Evolutionary conservation across 1,140 invertebrate species (phyloP).

Genomic region (Dysdera silvatica): DNA sequence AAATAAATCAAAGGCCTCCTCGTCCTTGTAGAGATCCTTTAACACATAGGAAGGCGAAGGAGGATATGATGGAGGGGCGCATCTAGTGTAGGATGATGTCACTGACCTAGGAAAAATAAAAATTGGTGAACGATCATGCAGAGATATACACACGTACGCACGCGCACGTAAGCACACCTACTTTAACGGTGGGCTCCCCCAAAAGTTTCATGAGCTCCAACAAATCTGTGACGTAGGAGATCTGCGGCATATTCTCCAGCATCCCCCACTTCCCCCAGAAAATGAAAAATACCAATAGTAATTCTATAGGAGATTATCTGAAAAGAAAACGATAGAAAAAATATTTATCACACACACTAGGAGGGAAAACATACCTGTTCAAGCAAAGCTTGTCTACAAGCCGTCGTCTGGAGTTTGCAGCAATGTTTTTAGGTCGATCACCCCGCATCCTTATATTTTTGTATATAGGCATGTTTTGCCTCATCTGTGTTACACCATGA

Average conservation of each 20-base stretch:
- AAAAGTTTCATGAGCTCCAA: not conserved
- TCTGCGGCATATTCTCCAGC: not conserved
- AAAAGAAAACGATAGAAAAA: too few species aligned
- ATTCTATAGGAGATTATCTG: not conserved
- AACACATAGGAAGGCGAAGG: too few species aligned
- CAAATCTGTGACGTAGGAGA: not conserved
- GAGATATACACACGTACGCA: too few species aligned
- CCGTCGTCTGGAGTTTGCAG: slow-evolving; percentile 38
- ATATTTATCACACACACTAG: too few species aligned
- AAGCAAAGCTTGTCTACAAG: too few species aligned
- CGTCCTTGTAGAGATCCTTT: too few species aligned
- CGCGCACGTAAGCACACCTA: too few species aligned
- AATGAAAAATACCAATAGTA: not conserved
- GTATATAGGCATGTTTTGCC: slow-evolving; percentile 39
- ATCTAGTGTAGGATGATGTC: too few species aligned
- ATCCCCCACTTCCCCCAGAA: not conserved
- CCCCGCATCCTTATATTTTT: slow-evolving; percentile 37
- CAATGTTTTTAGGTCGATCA: slow-evolving; percentile 40
- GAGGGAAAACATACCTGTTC: too few species aligned
- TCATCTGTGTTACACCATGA: slow-evolving; percentile 34
- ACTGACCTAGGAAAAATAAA: not conserved
- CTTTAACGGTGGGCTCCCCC: not conserved
- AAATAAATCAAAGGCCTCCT: too few species aligned
- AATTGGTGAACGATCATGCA: too few species aligned
- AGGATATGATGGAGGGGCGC: too few species aligned